phyloP scores from a whole-genome alignment of 2,888 invertebrate genomes.

The Mayetiola destructor region DNA sequence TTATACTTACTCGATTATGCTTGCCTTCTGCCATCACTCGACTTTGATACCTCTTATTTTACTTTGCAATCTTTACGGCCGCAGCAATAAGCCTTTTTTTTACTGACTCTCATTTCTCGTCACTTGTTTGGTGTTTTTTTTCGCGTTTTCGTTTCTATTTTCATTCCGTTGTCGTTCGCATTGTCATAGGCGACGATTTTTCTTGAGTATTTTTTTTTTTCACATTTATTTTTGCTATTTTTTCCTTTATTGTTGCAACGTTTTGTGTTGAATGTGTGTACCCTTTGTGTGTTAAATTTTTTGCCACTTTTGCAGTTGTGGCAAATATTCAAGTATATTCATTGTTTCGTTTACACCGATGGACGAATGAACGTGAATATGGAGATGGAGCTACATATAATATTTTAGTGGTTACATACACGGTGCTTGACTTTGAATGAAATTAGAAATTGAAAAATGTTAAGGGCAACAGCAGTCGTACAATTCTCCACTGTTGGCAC shows the following conservation, averaged over 20 bases:
- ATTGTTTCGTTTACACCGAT: slow-evolving; percentile 12
- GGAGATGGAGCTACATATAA: slow-evolving; percentile 11
- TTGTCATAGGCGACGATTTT: neutral
- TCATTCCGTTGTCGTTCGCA: slow-evolving; percentile 1
- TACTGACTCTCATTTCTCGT: too few relatives aligned
- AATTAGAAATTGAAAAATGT: too few relatives aligned
- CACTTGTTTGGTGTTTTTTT: too few relatives aligned
- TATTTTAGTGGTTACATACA: slow-evolving; percentile 10
- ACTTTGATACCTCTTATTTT: neutral
- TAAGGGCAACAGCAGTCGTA: too few relatives aligned
- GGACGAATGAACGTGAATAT: neutral
- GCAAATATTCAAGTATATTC: slow-evolving; percentile 3
- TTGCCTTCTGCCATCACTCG: neutral
- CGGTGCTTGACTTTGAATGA: too few relatives aligned
- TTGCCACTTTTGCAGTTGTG: neutral
- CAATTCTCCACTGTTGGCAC: too few relatives aligned
- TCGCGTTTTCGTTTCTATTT: neutral
- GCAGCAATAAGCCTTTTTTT: too few relatives aligned
- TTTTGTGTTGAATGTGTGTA: neutral
- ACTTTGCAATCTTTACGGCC: too few relatives aligned
- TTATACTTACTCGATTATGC: slow-evolving; percentile 6
- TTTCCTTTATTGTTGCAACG: neutral
- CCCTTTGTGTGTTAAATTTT: neutral
- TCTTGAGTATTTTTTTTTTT: too few relatives aligned
- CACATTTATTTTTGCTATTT: neutral